A percentile compares a stretch with the other conserved stretches of the same genome.
phyloP scores from a whole-genome alignment of 2,113 vertebrate genomes.

The Entelurus aequoreus region DNA sequence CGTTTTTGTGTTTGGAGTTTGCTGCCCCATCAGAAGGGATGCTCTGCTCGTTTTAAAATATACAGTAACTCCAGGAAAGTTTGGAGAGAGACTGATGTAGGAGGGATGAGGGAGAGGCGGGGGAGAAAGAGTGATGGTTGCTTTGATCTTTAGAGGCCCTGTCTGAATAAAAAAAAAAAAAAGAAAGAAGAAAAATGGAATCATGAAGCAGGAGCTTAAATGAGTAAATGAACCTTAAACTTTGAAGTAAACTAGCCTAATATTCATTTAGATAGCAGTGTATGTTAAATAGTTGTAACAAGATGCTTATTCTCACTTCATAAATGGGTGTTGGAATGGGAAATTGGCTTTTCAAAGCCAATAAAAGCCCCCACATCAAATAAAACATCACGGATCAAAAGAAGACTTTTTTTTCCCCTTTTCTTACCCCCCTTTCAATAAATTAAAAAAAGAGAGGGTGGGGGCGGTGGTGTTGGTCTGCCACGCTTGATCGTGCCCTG shows the following conservation, averaged over 20 bases:
- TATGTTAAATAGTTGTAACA: conserved; percentile 25
- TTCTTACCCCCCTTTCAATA: conserved; percentile 37
- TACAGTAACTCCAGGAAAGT: conserved; percentile 60
- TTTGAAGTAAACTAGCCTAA: background rate
- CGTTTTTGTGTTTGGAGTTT: conserved; percentile 47
- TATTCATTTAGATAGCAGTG: too few species aligned
- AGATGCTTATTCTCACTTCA: conserved; percentile 68
- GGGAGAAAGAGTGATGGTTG: conserved; percentile 59
- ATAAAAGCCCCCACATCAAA: conserved; percentile 74
- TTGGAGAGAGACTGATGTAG: conserved; percentile 48
- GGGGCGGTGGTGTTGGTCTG: conserved; percentile 41
- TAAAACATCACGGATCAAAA: conserved; percentile 72
- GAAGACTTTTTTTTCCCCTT: conserved; percentile 54
- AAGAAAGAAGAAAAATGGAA: conserved; percentile 5
- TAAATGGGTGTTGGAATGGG: conserved; percentile 65
- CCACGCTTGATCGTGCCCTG: conserved; percentile 61
- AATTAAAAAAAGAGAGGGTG: conserved; percentile 45
- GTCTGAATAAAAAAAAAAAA: conserved; percentile 39
- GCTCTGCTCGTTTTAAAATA: conserved; percentile 58
- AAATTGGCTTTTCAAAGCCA: conserved; percentile 69
- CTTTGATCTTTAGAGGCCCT: conserved; percentile 65
- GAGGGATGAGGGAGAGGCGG: conserved; percentile 41
- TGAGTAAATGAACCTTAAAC: background rate
- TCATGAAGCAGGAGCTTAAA: background rate
- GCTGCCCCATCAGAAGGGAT: conserved; percentile 47